phyloP scores from a whole-genome alignment of 2,888 invertebrate genomes.

The Diarsia brunnea region DNA sequence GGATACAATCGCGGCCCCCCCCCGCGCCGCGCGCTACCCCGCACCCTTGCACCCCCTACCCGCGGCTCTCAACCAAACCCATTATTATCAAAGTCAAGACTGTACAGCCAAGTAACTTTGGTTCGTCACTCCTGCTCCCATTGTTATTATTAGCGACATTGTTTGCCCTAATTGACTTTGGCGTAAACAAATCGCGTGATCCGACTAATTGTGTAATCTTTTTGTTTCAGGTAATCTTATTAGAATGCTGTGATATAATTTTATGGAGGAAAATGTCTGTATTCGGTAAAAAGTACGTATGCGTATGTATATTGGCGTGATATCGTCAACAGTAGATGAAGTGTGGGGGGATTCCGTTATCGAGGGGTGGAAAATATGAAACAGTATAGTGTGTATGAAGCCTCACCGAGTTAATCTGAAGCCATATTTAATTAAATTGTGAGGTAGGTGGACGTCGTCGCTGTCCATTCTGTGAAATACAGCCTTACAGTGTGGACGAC shows the following conservation, averaged over 20 bases:
- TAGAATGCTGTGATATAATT: slow-evolving; percentile 68
- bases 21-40: slow-evolving; percentile 12
- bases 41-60: slow-evolving; percentile 59
- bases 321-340: slow-evolving; percentile 60
- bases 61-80: slow-evolving; percentile 83
- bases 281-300: slow-evolving; percentile 55
- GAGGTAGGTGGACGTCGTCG: slow-evolving; percentile 79
- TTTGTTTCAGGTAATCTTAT: slow-evolving; percentile 88
- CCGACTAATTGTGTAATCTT: slow-evolving; percentile 83
- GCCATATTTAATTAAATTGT: slow-evolving; percentile 91
- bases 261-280: slow-evolving; percentile 63
- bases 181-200: slow-evolving; percentile 84
- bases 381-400: slow-evolving; percentile 88
- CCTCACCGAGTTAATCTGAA: slow-evolving; percentile 88
- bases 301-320: slow-evolving; percentile 47
- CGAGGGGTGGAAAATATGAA: slow-evolving; percentile 83
- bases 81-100: slow-evolving; percentile 90
- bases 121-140: slow-evolving; percentile 88
- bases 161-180: slow-evolving; percentile 84
- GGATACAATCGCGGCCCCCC: slow-evolving; percentile 85
- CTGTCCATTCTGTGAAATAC: slow-evolving; percentile 81
- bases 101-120: slow-evolving; percentile 88
- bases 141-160: slow-evolving; percentile 88
- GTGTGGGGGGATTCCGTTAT: slow-evolving; percentile 59
- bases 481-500: slow-evolving; percentile 78